A percentile compares a stretch with the other conserved stretches of the same genome.
phyloP scores from a whole-genome alignment of 2,113 vertebrate genomes.

The Propithecus coquereli region DNA sequence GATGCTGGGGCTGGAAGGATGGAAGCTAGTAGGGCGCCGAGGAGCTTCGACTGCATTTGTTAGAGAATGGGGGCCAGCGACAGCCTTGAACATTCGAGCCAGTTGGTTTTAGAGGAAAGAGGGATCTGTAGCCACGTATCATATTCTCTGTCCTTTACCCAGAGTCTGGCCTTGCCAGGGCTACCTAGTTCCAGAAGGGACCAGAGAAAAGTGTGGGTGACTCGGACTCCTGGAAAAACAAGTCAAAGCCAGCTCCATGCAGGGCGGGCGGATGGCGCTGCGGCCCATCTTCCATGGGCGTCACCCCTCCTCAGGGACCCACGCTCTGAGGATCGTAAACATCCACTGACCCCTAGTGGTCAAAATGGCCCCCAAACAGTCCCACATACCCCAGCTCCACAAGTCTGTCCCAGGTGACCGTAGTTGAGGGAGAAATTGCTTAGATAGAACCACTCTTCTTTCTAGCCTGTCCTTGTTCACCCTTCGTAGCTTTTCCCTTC shows the following conservation, averaged over 20 bases:
- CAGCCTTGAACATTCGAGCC: background rate
- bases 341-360: slow-evolving; percentile 68
- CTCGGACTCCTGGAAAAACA: background rate
- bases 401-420: too few species aligned
- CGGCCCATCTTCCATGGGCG: background rate
- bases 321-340: background rate
- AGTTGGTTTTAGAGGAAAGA: background rate
- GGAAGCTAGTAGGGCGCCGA: background rate
- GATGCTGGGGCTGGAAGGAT: background rate
- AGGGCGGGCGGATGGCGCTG: too few species aligned
- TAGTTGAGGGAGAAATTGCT: background rate
- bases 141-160: background rate
- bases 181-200: background rate
- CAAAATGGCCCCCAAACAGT: background rate
- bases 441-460: background rate
- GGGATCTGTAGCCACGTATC: background rate
- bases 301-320: background rate
- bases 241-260: background rate
- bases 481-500: background rate
- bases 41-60: background rate
- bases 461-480: background rate
- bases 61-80: background rate
- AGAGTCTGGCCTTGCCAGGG: background rate
- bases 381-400: background rate
- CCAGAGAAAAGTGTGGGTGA: background rate